Percentiles rank a stretch among this genome's conserved stretches.
Conservation (phyloP, 2,797 vertebrate species). For the Calcarius lapponicus region DNA sequence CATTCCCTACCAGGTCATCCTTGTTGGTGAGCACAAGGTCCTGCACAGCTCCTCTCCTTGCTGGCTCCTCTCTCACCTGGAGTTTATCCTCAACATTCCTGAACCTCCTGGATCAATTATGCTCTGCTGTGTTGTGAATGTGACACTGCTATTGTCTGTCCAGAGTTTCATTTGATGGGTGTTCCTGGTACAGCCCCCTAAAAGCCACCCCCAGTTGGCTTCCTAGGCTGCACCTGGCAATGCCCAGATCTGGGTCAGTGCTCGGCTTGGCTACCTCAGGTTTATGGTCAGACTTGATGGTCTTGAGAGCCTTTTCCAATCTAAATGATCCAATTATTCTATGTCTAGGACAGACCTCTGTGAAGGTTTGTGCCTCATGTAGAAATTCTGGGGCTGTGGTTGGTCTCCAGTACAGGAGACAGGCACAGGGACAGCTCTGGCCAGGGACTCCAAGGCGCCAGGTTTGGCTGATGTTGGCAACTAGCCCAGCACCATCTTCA, state of each 20-base stretch:
- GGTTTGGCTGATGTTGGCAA: background rate
- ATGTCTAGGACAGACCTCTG: background rate
- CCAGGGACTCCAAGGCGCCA: background rate
- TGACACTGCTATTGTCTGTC: background rate
- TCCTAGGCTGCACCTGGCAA: background rate
- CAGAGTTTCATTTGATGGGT: background rate
- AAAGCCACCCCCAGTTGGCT: background rate
- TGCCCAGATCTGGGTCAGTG: background rate
- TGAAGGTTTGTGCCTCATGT: background rate
- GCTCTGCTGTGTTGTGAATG: background rate
- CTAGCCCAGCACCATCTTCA: background rate
- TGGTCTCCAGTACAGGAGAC: background rate
- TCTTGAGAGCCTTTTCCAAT: background rate
- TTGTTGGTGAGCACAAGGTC: background rate
- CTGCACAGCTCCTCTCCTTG: background rate
- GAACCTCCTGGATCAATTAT: background rate
- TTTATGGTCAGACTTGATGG: accelerated
- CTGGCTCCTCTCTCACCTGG: background rate
- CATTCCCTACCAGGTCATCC: background rate
- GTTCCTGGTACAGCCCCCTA: background rate
- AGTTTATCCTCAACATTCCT: background rate
- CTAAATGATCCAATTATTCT: background rate
- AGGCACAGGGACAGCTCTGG: background rate
- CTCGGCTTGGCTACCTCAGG: background rate
- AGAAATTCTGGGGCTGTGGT: background rate